Percentiles rank a stretch among this genome's conserved stretches.
These are phyloP conservation scores for Azorinus chamasolen DNA, from an alignment of 2,888 invertebrate species.

Conservation along the genomic window DNA sequence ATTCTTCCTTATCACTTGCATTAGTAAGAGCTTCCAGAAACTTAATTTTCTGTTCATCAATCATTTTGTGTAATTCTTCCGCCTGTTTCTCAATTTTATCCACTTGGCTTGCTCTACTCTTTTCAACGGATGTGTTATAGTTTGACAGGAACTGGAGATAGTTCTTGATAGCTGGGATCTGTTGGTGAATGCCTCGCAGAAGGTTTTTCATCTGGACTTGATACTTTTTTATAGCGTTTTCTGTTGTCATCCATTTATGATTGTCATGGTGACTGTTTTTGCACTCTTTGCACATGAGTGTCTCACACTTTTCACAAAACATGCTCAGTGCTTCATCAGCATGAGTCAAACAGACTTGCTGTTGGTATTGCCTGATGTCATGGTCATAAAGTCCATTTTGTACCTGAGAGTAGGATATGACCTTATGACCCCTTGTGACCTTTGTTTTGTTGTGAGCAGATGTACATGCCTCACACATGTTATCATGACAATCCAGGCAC, in stretches of 20 bases:
- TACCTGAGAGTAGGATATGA: conserved; percentile 77
- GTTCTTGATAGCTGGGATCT: conserved; percentile 71
- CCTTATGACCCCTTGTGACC: conserved; percentile 79
- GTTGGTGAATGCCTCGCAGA: conserved; percentile 68
- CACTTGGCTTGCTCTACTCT: conserved; percentile 56
- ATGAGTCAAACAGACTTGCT: conserved; percentile 71
- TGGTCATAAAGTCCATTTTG: conserved; percentile 78
- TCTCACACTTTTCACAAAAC: conserved; percentile 77
- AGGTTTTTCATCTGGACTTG: conserved; percentile 68
- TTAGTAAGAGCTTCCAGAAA: conserved; percentile 62
- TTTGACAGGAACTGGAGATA: conserved; percentile 73
- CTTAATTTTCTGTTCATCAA: conserved; percentile 71
- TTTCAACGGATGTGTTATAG: conserved; percentile 68
- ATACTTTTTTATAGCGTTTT: conserved; percentile 65
- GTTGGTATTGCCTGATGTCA: conserved; percentile 76
- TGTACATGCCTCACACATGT: conserved; percentile 79
- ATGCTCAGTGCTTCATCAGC: conserved; percentile 51
- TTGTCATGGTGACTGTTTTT: conserved; percentile 69
- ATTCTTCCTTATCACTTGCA: conserved; percentile 62
- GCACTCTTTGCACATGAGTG: conserved; percentile 77
- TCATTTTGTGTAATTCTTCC: conserved; percentile 72
- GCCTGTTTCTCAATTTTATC: conserved; percentile 72
- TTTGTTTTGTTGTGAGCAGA: conserved; percentile 81
- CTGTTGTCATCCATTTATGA: conserved; percentile 66
- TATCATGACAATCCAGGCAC: conserved; percentile 82